A percentile compares a stretch with the other conserved stretches of the same genome.
phyloP scores from a whole-genome alignment of 2,797 vertebrate genomes.

The Coccyzus lansbergi region DNA sequence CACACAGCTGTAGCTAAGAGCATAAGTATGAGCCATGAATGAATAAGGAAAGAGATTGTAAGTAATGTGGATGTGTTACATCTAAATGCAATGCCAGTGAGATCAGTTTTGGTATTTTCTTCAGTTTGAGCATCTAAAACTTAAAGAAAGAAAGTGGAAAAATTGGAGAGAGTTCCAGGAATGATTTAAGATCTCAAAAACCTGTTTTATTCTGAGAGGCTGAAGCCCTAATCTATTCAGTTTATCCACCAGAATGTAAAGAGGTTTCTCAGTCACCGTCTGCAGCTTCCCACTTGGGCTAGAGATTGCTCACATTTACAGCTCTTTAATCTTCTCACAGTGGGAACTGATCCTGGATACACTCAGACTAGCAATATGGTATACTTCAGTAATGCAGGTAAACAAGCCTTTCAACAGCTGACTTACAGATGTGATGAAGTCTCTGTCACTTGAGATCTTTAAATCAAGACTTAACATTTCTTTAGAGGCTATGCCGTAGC shows the following conservation, averaged over 20 bases:
- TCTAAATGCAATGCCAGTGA: not conserved
- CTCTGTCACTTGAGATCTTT: not conserved
- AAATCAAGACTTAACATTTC: not conserved
- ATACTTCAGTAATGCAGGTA: not conserved
- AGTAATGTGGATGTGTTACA: not conserved
- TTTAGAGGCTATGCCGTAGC: not conserved
- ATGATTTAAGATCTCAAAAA: constrained; percentile 13
- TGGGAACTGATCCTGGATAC: not conserved
- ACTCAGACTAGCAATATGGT: constrained; percentile 25
- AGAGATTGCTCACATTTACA: constrained; percentile 41
- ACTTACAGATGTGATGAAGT: constrained; percentile 1
- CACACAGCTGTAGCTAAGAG: not conserved
- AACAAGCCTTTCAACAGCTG: constrained; percentile 27
- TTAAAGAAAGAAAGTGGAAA: not conserved
- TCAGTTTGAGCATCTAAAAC: not conserved
- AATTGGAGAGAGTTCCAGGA: not conserved
- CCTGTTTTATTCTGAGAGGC: not conserved
- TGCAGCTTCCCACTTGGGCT: constrained; percentile 29
- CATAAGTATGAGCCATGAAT: not conserved
- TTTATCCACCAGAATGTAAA: constrained; percentile 20
- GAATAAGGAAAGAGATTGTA: not conserved
- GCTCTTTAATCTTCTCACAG: constrained; percentile 32
- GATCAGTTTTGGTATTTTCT: not conserved
- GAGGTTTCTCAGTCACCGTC: not conserved
- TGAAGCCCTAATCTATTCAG: constrained; percentile 40